Evolutionary conservation across 2,113 vertebrate species (phyloP).

Genomic region (Struthidea cinerea): DNA sequence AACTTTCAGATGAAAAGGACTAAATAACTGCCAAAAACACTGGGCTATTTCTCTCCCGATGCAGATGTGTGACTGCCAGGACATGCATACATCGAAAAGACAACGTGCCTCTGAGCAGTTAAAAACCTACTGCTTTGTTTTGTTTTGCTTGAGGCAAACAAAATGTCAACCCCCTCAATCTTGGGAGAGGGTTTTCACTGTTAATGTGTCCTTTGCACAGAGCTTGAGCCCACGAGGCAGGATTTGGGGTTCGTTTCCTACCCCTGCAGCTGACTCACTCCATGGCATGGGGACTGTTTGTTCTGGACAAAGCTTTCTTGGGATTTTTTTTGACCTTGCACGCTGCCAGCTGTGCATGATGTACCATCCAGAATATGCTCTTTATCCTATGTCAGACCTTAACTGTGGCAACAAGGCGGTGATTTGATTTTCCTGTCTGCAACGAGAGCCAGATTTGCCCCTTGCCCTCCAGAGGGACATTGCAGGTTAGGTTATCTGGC

Average conservation of each 20-base stretch:
- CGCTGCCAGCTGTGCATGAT: background rate
- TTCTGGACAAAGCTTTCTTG: conserved; percentile 14
- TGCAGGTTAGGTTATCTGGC: background rate
- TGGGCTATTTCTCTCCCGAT: conserved; percentile 13
- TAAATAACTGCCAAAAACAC: conserved; percentile 39
- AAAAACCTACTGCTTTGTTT: conserved; percentile 44
- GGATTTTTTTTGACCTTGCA: background rate
- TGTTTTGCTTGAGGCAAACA: conserved; percentile 23
- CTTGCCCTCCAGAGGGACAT: background rate
- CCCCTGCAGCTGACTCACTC: background rate
- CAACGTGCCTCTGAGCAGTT: background rate
- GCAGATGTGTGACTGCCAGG: conserved; percentile 43
- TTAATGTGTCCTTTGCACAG: background rate
- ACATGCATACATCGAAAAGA: conserved; percentile 39
- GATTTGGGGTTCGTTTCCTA: background rate
- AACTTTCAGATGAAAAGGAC: conserved; percentile 47
- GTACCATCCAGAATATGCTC: background rate
- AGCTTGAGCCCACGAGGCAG: background rate
- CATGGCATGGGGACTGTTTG: background rate
- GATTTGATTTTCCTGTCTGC: background rate
- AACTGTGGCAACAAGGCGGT: background rate
- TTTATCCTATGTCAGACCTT: background rate
- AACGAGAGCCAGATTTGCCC: background rate
- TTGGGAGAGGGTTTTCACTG: conserved; percentile 32
- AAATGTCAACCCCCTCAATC: background rate